These are phyloP conservation scores for Masnerella sp. DNA, from an alignment of 2,888 invertebrate species.

Conservation along the genomic window DNA sequence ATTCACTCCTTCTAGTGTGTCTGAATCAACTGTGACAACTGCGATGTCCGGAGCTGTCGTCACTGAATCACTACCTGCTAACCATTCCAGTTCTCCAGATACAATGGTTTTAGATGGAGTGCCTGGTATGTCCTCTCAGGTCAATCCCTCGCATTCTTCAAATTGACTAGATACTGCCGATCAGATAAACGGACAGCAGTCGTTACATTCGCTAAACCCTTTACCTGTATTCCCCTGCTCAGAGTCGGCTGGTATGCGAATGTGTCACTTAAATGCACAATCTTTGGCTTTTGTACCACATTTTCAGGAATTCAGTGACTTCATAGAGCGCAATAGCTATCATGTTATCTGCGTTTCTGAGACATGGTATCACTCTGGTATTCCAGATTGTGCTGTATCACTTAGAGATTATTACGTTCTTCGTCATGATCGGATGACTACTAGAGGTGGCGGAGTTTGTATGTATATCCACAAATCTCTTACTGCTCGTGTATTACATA, in stretches of 20 bases:
- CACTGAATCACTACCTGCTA: too few species aligned
- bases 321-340: background rate
- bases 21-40: background rate
- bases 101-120: too few species aligned
- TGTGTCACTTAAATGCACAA: conserved; percentile 24
- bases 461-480: conserved; percentile 1
- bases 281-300: background rate
- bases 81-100: too few species aligned
- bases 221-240: too few species aligned
- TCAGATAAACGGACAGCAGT: background rate
- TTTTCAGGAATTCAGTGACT: background rate
- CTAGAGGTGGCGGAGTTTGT: conserved; percentile 4
- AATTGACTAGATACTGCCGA: too few species aligned
- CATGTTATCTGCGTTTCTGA: conserved; percentile 15
- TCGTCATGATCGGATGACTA: conserved; percentile 6
- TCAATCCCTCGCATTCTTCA: too few species aligned
- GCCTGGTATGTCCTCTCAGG: too few species aligned
- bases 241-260: too few species aligned
- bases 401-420: background rate
- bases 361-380: conserved; percentile 8
- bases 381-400: background rate
- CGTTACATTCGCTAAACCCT: background rate
- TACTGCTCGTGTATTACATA: background rate
- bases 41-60: background rate
- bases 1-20: background rate